Conservation (phyloP, 2,888 invertebrate genomes). For the Heliconius ismenius region DNA sequence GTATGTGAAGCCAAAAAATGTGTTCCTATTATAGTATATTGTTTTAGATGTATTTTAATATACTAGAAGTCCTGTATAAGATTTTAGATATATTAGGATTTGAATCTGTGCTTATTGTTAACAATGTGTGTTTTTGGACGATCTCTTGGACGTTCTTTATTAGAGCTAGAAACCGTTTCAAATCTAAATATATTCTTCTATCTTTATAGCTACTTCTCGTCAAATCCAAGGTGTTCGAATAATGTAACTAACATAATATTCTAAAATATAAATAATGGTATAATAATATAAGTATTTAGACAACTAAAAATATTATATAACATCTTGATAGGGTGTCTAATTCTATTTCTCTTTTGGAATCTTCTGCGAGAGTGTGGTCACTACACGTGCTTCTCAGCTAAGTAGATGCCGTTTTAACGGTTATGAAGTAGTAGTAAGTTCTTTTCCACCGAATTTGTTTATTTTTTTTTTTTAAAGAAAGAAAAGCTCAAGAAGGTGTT, state of each 20-base stretch:
- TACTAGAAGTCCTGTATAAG: neutral
- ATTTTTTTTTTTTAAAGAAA: neutral
- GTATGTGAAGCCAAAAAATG: slow-evolving; percentile 11
- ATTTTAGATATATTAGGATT: neutral
- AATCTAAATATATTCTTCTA: neutral
- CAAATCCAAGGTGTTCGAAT: neutral
- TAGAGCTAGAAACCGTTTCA: neutral
- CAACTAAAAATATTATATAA: neutral
- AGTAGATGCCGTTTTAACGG: neutral
- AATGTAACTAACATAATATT: neutral
- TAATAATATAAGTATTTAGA: neutral
- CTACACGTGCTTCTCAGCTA: slow-evolving; percentile 2
- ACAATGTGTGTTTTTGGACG: neutral
- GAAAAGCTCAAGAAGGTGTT: neutral
- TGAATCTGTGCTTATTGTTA: neutral
- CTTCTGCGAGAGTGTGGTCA: slow-evolving; percentile 15
- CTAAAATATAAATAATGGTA: neutral
- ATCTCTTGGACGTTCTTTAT: neutral
- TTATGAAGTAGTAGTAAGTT: neutral
- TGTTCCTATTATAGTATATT: slow-evolving; percentile 13
- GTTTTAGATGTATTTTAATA: neutral
- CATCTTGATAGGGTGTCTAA: neutral
- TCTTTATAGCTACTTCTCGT: neutral
- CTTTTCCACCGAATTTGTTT: neutral
- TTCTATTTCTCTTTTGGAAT: neutral